A percentile compares a stretch with the other conserved stretches of the same genome.
These are phyloP conservation scores for Microplitis demolitor DNA, from an alignment of 1,140 invertebrate species.

Conservation along the genomic window DNA sequence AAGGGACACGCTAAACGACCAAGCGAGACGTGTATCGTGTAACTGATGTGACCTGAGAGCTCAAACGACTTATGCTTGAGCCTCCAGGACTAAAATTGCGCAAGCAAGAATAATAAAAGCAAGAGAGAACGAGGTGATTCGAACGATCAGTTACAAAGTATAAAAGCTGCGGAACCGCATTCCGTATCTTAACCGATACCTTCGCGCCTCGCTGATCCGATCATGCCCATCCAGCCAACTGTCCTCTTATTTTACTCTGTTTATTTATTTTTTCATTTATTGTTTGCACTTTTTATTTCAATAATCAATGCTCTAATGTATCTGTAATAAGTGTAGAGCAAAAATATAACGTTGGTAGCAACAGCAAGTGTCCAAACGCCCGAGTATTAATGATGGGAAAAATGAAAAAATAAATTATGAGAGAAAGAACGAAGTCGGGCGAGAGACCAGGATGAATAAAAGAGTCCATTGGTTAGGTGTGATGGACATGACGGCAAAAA, in stretches of 20 bases:
- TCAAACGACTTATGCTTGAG: constrained; percentile 31
- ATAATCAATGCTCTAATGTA: background rate
- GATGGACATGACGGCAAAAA: constrained; percentile 38
- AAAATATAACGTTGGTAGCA: too few species aligned
- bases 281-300: background rate
- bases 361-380: too few species aligned
- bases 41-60: constrained; percentile 37
- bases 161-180: constrained; percentile 46
- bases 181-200: constrained; percentile 43
- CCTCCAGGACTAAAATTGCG: constrained; percentile 27
- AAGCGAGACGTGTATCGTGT: constrained; percentile 34
- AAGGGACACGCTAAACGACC: constrained; percentile 25
- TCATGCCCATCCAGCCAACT: constrained; percentile 35
- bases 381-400: too few species aligned
- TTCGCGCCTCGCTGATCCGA: constrained; percentile 31
- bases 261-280: background rate
- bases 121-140: constrained; percentile 28
- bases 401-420: background rate
- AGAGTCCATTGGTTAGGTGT: constrained; percentile 15
- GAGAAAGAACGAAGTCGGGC: background rate
- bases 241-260: background rate
- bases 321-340: too few species aligned
- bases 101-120: constrained; percentile 15
- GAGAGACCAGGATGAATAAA: background rate
- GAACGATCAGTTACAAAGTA: constrained; percentile 47